Evolutionary conservation across 1,140 invertebrate species (phyloP).

Genomic region (Cyrtorhinus lividipennis): DNA sequence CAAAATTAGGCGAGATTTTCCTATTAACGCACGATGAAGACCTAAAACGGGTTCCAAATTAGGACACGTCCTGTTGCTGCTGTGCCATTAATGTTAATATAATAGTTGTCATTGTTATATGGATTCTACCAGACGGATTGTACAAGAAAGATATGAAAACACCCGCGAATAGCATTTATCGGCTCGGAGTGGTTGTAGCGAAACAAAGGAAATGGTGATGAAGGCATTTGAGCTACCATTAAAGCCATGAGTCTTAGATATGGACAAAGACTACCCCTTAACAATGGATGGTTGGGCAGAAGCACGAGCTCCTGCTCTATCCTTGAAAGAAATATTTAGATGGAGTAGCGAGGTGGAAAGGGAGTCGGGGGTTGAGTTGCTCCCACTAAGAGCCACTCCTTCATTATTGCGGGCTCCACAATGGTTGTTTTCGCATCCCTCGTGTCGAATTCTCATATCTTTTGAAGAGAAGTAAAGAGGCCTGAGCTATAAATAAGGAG

Average conservation of each 20-base stretch:
- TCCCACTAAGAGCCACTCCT: slow-evolving; percentile 5
- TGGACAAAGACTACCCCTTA: not conserved
- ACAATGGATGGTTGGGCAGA: slow-evolving; percentile 3
- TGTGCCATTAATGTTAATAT: too few relatives aligned
- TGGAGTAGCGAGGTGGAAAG: slow-evolving; percentile 8
- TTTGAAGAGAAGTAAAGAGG: too few relatives aligned
- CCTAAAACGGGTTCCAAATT: too few relatives aligned
- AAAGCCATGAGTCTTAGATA: slow-evolving; percentile 8
- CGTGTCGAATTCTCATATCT: not conserved
- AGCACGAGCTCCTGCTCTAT: too few relatives aligned
- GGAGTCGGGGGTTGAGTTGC: not conserved
- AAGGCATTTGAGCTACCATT: not conserved
- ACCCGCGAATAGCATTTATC: slow-evolving; percentile 1
- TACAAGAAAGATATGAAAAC: not conserved
- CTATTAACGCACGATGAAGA: too few relatives aligned
- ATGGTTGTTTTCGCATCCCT: not conserved
- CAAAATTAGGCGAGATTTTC: too few relatives aligned
- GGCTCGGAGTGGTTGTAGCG: not conserved
- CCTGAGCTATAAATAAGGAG: not conserved
- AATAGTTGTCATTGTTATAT: too few relatives aligned
- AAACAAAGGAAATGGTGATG: slow-evolving; percentile 3
- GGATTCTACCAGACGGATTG: too few relatives aligned
- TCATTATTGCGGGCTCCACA: not conserved
- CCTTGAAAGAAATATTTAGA: slow-evolving; percentile 9
- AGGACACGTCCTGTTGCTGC: too few relatives aligned